phyloP scores from a whole-genome alignment of 1,140 invertebrate genomes.

The Teleopsis dalmanni region DNA sequence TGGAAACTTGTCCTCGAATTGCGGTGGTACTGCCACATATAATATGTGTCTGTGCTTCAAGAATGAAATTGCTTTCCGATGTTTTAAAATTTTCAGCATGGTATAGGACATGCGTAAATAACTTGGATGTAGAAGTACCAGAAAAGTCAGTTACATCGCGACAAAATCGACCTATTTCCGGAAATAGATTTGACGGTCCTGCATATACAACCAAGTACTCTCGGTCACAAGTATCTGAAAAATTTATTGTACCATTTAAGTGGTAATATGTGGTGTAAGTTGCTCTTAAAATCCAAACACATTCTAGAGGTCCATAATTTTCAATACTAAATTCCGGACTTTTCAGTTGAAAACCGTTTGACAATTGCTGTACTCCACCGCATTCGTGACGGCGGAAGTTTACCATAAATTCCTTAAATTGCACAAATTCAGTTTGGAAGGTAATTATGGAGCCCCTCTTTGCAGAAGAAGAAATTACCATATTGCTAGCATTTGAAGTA shows the following conservation, averaged over 20 bases:
- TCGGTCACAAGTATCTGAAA: constrained; percentile 26
- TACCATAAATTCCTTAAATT: background rate
- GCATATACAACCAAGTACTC: constrained; percentile 18
- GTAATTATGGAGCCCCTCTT: constrained; percentile 14
- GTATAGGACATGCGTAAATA: constrained; percentile 15
- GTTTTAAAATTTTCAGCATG: constrained; percentile 11
- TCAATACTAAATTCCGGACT: background rate
- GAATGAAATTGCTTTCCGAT: constrained; percentile 3
- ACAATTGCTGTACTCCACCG: no score
- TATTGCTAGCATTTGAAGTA: constrained; percentile 13
- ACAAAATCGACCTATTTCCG: constrained; percentile 1
- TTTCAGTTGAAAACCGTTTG: no score
- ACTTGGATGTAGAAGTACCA: constrained; percentile 2
- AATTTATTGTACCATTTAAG: constrained; percentile 18
- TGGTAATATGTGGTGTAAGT: constrained; percentile 7
- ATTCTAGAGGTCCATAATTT: background rate
- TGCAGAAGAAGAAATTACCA: constrained; percentile 11
- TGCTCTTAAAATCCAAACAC: constrained; percentile 3
- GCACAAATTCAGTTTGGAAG: constrained; percentile 2
- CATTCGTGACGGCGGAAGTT: constrained; percentile 1
- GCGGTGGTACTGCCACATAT: constrained; percentile 3
- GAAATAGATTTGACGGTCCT: background rate
- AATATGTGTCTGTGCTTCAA: constrained; percentile 10
- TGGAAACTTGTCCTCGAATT: background rate
- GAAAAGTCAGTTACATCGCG: constrained; percentile 4